phyloP scores from a whole-genome alignment of 1,140 invertebrate genomes.

The Scaptomyza montana region DNA sequence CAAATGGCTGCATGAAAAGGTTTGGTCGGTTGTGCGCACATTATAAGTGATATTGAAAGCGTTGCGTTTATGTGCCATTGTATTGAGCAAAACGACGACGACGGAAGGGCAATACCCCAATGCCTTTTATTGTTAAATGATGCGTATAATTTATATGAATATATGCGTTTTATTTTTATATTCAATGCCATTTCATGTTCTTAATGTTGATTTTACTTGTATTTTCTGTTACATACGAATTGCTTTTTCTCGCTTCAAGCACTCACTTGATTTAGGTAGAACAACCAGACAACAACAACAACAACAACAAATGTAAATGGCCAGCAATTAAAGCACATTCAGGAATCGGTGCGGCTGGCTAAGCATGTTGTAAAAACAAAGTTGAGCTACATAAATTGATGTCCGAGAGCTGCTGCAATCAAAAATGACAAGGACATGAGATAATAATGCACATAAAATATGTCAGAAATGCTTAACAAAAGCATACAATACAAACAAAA shows the following conservation, averaged over 20 bases:
- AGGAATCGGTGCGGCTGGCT: not conserved
- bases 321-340: conserved; percentile 25
- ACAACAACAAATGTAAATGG: conserved; percentile 12
- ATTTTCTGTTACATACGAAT: not conserved
- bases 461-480: conserved; percentile 62
- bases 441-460: conserved; percentile 78
- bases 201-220: conserved; percentile 21
- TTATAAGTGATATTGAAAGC: conserved; percentile 81
- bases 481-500: conserved; percentile 18
- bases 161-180: conserved; percentile 65
- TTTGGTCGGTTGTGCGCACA: conserved; percentile 28
- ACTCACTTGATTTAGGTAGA: not conserved
- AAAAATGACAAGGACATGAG: conserved; percentile 45
- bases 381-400: conserved; percentile 66
- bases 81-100: conserved; percentile 44
- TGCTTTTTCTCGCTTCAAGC: not conserved
- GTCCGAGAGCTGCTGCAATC: conserved; percentile 44
- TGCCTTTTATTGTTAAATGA: conserved; percentile 77
- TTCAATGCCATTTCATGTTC: conserved; percentile 31
- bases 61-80: conserved; percentile 75
- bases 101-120: conserved; percentile 45
- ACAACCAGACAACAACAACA: not conserved
- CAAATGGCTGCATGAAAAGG: conserved; percentile 56
- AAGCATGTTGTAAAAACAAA: conserved; percentile 14
- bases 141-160: conserved; percentile 76